These are phyloP conservation scores for Delichon dasypus DNA, from an alignment of 2,797 vertebrate species.

Conservation along the genomic window DNA sequence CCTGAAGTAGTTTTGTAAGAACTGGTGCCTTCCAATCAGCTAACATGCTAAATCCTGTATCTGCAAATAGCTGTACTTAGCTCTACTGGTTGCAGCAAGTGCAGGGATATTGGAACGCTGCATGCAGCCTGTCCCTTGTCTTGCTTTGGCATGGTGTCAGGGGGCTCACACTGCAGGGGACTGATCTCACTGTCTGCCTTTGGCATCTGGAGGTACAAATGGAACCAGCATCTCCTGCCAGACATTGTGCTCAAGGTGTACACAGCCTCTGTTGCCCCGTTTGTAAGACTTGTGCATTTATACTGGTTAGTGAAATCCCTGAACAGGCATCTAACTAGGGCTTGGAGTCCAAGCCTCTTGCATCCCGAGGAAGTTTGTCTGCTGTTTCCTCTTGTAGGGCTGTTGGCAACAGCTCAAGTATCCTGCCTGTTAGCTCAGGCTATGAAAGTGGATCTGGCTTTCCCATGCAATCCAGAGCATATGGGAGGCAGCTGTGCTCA, in stretches of 20 bases:
- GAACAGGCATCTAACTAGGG: not conserved
- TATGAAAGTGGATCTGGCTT: not conserved
- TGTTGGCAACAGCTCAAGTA: conserved; percentile 8
- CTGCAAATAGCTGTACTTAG: not conserved
- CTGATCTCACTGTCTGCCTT: not conserved
- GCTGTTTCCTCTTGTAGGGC: not conserved
- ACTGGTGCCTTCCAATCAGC: not conserved
- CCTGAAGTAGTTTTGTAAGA: not conserved
- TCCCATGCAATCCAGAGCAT: conserved; percentile 2
- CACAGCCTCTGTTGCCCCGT: not conserved
- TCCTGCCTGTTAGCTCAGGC: not conserved
- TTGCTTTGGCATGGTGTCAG: not conserved
- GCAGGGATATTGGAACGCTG: accelerated
- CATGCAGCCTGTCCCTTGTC: not conserved
- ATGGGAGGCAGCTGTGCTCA: conserved; percentile 11
- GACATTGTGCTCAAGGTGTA: not conserved
- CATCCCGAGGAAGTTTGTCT: not conserved
- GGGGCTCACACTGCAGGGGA: accelerated
- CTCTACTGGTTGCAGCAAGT: not conserved
- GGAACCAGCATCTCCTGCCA: not conserved
- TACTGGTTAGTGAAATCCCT: not conserved
- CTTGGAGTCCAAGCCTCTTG: not conserved
- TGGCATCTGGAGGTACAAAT: not conserved
- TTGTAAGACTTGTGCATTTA: not conserved
- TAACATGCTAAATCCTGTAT: not conserved